phyloP scores from a whole-genome alignment of 1,140 invertebrate genomes.

The Drosophila rhopaloa region DNA sequence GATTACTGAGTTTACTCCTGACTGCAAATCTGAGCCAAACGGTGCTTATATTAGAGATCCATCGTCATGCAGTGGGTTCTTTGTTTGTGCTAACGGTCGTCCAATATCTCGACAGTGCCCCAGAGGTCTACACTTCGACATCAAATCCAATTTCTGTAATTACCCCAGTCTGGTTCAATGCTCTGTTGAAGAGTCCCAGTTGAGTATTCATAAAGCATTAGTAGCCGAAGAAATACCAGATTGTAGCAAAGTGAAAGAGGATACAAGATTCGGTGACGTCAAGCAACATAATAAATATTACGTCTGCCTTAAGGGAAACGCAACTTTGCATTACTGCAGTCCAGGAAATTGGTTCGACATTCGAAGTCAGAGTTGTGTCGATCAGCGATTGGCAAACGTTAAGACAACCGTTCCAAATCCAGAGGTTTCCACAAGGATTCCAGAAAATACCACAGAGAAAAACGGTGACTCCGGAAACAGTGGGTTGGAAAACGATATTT shows the following conservation, averaged over 20 bases:
- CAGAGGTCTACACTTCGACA: conserved; percentile 48
- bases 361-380: conserved; percentile 23
- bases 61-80: conserved; percentile 57
- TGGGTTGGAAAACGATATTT: not conserved
- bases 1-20: not conserved
- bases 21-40: conserved; percentile 32
- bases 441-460: not conserved
- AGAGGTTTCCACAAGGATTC: not conserved
- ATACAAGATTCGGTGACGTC: conserved; percentile 24
- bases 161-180: conserved; percentile 49
- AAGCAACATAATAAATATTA: conserved; percentile 55
- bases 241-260: conserved; percentile 25
- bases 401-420: not conserved
- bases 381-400: conserved; percentile 29
- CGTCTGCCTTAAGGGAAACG: conserved; percentile 32
- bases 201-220: not conserved
- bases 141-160: conserved; percentile 31
- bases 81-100: conserved; percentile 49
- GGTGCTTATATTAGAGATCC: conserved; percentile 45
- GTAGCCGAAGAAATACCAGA: not conserved
- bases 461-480: not conserved
- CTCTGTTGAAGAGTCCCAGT: not conserved
- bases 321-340: conserved; percentile 44
- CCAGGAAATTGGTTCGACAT: conserved; percentile 54
- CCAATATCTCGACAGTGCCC: conserved; percentile 52